Conservation (phyloP, 2,888 invertebrate genomes). For the Pterostichus niger region DNA sequence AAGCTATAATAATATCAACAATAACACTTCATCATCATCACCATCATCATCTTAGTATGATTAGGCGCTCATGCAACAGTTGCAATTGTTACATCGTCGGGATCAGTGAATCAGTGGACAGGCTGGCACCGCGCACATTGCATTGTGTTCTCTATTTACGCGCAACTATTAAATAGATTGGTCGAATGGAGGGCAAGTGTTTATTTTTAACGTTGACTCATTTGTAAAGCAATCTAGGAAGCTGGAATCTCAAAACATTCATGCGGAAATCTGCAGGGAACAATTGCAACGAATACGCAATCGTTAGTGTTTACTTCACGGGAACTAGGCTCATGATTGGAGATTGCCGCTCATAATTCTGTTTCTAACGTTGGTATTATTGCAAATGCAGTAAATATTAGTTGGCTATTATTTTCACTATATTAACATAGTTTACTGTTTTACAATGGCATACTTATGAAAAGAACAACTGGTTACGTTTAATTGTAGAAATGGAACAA, state of each 20-base stretch:
- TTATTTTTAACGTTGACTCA: constrained; percentile 62
- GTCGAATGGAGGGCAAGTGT: constrained; percentile 58
- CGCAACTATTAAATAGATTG: constrained; percentile 58
- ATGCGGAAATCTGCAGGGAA: constrained; percentile 38
- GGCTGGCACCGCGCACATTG: constrained; percentile 18
- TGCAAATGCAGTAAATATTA: too few species aligned
- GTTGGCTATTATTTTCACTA: too few species aligned
- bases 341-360: too few species aligned
- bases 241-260: constrained; percentile 55
- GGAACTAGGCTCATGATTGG: too few species aligned
- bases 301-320: not conserved
- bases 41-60: not conserved
- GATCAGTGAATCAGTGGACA: not conserved
- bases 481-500: too few species aligned
- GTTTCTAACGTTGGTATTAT: too few species aligned
- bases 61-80: too few species aligned
- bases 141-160: constrained; percentile 57
- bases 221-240: constrained; percentile 56
- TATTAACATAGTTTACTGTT: too few species aligned
- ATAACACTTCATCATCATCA: not conserved
- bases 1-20: not conserved
- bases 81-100: too few species aligned
- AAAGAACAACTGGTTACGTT: too few species aligned
- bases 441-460: too few species aligned
- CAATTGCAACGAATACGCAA: not conserved